Conservation (phyloP, 2,888 invertebrate genomes). For the Nyleta sp. region DNA sequence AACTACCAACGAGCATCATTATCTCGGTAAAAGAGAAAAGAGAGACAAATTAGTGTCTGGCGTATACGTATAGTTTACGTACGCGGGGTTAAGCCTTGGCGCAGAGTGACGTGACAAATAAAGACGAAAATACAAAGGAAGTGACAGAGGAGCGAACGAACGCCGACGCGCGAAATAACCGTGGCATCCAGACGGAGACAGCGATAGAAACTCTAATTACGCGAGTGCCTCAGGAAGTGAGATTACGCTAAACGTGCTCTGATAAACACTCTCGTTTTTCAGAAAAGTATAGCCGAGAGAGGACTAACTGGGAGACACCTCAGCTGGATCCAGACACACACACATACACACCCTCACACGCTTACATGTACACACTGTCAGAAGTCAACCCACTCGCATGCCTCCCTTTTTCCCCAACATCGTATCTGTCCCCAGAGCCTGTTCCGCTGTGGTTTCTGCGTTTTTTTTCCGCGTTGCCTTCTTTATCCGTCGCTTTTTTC, state of each 20-base stretch:
- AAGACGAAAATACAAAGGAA: slow-evolving; percentile 64
- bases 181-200: slow-evolving; percentile 13
- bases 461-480: slow-evolving; percentile 1
- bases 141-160: slow-evolving; percentile 36
- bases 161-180: slow-evolving; percentile 30
- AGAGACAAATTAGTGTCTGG: slow-evolving; percentile 63
- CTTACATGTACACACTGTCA: neutral
- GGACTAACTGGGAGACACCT: slow-evolving; percentile 41
- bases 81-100: slow-evolving; percentile 52
- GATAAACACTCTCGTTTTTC: slow-evolving; percentile 78
- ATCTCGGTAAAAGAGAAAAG: slow-evolving; percentile 54
- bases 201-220: slow-evolving; percentile 72
- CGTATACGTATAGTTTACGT: slow-evolving; percentile 44
- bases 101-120: slow-evolving; percentile 61
- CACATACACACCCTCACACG: neutral
- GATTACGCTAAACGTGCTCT: slow-evolving; percentile 77
- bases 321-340: slow-evolving; percentile 11
- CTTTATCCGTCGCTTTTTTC: slow-evolving; percentile 32
- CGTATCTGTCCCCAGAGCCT: slow-evolving; percentile 44
- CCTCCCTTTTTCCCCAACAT: neutral
- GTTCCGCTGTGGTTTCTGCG: slow-evolving; percentile 20
- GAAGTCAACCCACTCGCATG: slow-evolving; percentile 24
- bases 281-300: slow-evolving; percentile 59
- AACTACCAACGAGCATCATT: slow-evolving; percentile 60
- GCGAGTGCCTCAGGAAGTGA: slow-evolving; percentile 74